Percentiles rank a stretch among this genome's conserved stretches.
These are phyloP conservation scores for Drosophila simulans DNA, from an alignment of 1,140 invertebrate genomes.

Conservation along the genomic window DNA sequence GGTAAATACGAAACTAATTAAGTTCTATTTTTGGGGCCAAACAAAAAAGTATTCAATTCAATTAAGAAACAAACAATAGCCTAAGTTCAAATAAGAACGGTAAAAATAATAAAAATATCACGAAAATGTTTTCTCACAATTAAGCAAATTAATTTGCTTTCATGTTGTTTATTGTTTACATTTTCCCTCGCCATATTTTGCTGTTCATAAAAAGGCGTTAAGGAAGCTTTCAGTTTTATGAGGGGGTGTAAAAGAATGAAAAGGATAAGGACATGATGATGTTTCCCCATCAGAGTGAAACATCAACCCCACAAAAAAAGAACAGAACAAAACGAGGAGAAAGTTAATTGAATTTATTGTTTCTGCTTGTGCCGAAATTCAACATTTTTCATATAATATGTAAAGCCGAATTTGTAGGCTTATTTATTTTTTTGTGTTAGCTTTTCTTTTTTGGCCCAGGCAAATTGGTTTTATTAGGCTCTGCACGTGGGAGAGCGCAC, in stretches of 20 bases:
- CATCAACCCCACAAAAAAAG: slow-evolving; percentile 19
- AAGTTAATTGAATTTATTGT: slow-evolving; percentile 67
- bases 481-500: slow-evolving; percentile 24
- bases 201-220: slow-evolving; percentile 47
- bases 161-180: slow-evolving; percentile 27
- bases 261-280: slow-evolving; percentile 37
- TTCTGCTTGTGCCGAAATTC: slow-evolving; percentile 31
- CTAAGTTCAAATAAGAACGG: background rate
- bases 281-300: slow-evolving; percentile 33
- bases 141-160: slow-evolving; percentile 53
- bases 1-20: slow-evolving; percentile 3
- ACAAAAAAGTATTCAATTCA: slow-evolving; percentile 6
- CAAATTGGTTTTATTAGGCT: slow-evolving; percentile 59
- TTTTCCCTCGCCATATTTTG: slow-evolving; percentile 13
- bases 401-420: slow-evolving; percentile 20
- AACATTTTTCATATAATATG: slow-evolving; percentile 33
- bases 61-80: slow-evolving; percentile 17
- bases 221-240: slow-evolving; percentile 44
- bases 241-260: slow-evolving; percentile 18
- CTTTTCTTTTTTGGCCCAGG: slow-evolving; percentile 14
- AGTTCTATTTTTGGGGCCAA: background rate
- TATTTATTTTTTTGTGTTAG: slow-evolving; percentile 14
- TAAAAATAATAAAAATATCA: slow-evolving; percentile 21
- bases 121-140: slow-evolving; percentile 41
- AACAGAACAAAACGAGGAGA: slow-evolving; percentile 9